Evolutionary conservation across 2,797 vertebrate species (phyloP), one percentile per base, ranked within the genome.

Genomic region (Rhinatrema bivittatum): DNA sequence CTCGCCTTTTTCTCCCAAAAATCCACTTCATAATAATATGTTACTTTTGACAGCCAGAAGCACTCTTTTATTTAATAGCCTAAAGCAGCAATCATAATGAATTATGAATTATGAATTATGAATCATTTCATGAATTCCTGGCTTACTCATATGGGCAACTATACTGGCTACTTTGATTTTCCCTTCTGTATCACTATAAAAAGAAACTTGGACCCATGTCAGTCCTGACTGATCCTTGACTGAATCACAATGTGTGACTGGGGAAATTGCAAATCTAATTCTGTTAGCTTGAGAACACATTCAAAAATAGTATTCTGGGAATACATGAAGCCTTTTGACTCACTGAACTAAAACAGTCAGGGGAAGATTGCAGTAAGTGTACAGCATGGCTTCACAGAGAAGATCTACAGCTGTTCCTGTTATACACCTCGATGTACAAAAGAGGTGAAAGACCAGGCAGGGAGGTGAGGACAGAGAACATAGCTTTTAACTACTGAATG

Each of bases 101-200:
- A 87, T 87, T 83, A 79, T 79, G 62, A 89, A 88, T 87, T 78
- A 74, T 64, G 81, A 81, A 87, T 87, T 83, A 79, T 79, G 62
- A 89, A 88, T 87, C 78, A 74, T 64, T 80, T 79, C 68, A 83
- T 78, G 77, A 86, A 90, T 88, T 89, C 75, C 72, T 85, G 53
- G 58, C 75, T 77, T 60, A 61, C 62, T 80, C 55, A 70, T 70
- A 74, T 67, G 55, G 68, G 81, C 72, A 65, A 68, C 83, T 85
- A 76, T 70, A 87, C 78, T 71, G 72, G 77, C 72, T 78, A 74
- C 74, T 80, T 82, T 81, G 74, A 72, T 60, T 59, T 74, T 66
- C 39, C n/a, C 57, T 76, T 76, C 52, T 54, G 72, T 66, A 76
- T 69, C 81, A 87, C 70, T 78, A 74, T 75, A 76, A 78, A 78